Evolutionary conservation across 2,113 vertebrate species (phyloP).

Genomic region (Dipodomys ordii): DNA sequence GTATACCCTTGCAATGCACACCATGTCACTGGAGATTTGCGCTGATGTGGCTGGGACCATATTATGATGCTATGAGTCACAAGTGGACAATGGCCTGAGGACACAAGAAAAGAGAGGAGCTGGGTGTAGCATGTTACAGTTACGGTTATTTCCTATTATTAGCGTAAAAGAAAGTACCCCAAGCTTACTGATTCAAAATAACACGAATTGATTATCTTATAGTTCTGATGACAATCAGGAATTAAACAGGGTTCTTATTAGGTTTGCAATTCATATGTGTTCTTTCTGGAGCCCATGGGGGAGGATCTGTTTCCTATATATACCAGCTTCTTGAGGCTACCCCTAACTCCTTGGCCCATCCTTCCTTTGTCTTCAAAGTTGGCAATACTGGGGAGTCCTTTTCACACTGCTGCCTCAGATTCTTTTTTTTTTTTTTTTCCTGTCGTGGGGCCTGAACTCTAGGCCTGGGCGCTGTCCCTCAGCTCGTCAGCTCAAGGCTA

Average conservation of each 20-base stretch:
- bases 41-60: not conserved
- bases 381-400: not conserved
- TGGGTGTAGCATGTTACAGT: not conserved
- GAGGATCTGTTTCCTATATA: not conserved
- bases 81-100: not conserved
- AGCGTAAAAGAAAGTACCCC: not conserved
- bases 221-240: not conserved
- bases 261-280: not conserved
- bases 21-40: not conserved
- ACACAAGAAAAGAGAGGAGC: not conserved
- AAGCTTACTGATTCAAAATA: slow-evolving; percentile 23
- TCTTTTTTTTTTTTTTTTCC: too few relatives aligned
- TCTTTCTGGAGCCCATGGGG: not conserved
- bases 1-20: not conserved
- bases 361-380: not conserved
- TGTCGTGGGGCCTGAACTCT: too few relatives aligned
- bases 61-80: not conserved
- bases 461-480: too few relatives aligned
- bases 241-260: not conserved
- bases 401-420: not conserved
- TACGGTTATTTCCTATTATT: not conserved
- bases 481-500: too few relatives aligned
- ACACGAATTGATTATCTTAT: not conserved
- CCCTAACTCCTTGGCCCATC: not conserved
- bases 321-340: not conserved